A percentile compares a stretch with the other conserved stretches of the same genome.
These are phyloP conservation scores for Synaphobranchus kaupii DNA, from an alignment of 2,797 vertebrate genomes.

Conservation along the genomic window DNA sequence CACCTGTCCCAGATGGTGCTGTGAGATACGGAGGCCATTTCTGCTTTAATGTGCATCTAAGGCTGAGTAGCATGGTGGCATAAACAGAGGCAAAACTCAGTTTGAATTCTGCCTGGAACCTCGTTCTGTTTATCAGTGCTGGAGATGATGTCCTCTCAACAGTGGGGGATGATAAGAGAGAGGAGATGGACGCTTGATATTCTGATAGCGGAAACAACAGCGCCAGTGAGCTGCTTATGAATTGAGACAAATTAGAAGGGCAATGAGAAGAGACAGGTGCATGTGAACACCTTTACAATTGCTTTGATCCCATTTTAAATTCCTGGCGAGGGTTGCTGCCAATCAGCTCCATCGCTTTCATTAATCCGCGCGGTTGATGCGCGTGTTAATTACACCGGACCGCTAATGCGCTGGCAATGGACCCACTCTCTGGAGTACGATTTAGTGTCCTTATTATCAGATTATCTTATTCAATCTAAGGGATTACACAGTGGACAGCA, in stretches of 20 bases:
- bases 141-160: neutral
- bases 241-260: conserved; percentile 8
- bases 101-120: neutral
- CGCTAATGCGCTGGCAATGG: conserved; percentile 2
- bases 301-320: conserved; percentile 51
- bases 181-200: neutral
- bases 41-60: neutral
- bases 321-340: conserved; percentile 49
- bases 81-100: neutral
- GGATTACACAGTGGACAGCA: neutral
- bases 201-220: neutral
- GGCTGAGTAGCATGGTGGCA: neutral
- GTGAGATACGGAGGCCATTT: neutral
- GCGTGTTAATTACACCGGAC: conserved; percentile 21
- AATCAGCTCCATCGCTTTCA: conserved; percentile 44
- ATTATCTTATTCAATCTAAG: conserved; percentile 3
- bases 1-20: neutral
- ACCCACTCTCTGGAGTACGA: neutral
- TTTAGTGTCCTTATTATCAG: conserved; percentile 14
- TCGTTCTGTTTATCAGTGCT: neutral
- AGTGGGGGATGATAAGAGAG: neutral
- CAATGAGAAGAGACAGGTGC: conserved; percentile 23
- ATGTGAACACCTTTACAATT: conserved; percentile 20
- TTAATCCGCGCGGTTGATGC: conserved; percentile 23
- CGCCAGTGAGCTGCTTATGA: neutral